Conservation (phyloP, 2,888 invertebrate genomes). For the Leptinotarsa haldemani region DNA sequence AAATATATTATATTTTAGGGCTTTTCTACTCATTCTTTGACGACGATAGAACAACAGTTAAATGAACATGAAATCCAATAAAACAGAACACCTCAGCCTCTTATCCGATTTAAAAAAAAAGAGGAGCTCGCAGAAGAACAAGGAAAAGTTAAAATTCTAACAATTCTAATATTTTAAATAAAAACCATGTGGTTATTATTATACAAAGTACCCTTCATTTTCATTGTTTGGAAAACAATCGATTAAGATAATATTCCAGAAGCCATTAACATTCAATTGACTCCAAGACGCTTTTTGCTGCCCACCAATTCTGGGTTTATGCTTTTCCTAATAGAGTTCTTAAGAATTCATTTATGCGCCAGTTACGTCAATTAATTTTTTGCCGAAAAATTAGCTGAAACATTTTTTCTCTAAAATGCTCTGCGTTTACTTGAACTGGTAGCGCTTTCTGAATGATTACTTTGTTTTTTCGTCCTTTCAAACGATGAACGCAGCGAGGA, state of each 20-base stretch:
- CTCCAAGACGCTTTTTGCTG: neutral
- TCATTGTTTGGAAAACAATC: neutral
- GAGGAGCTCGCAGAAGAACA: too few species aligned
- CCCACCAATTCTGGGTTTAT: neutral
- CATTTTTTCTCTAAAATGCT: conserved; percentile 38
- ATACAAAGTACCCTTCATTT: too few species aligned
- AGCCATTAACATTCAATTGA: neutral
- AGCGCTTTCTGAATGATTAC: conserved; percentile 33
- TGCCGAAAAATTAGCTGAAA: conserved; percentile 31
- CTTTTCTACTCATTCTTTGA: too few species aligned
- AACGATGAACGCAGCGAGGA: conserved; percentile 34
- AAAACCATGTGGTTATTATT: too few species aligned
- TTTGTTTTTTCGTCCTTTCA: conserved; percentile 19
- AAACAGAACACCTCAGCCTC: too few species aligned
- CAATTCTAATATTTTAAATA: too few species aligned
- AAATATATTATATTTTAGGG: too few species aligned
- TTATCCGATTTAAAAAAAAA: too few species aligned
- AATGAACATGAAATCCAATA: too few species aligned
- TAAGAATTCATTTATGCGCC: conserved; percentile 18
- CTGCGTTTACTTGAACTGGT: conserved; percentile 33
- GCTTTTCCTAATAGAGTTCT: neutral
- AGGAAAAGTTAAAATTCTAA: too few species aligned
- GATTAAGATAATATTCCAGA: neutral
- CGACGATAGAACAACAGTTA: too few species aligned
- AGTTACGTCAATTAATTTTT: conserved; percentile 42